A percentile compares a stretch with the other conserved stretches of the same genome.
phyloP scores from a whole-genome alignment of 2,888 invertebrate genomes.

The Heliconius aoede region DNA sequence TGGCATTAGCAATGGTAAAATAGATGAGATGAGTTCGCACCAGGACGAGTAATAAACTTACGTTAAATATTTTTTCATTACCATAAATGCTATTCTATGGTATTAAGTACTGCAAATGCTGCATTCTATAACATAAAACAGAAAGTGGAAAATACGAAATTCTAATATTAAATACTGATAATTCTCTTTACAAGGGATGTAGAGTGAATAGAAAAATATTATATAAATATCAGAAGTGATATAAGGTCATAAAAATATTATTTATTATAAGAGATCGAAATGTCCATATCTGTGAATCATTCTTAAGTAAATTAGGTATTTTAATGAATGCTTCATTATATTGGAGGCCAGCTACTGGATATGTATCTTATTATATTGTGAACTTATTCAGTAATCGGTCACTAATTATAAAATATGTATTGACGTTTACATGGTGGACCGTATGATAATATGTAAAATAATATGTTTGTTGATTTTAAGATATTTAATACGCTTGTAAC shows the following conservation, averaged over 20 bases:
- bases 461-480: conserved; percentile 49
- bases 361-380: conserved; percentile 1
- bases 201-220: background rate
- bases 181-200: conserved; percentile 15
- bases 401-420: conserved; percentile 19
- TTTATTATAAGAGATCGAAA: conserved; percentile 37
- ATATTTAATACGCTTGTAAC: conserved; percentile 52
- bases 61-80: background rate
- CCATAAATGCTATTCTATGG: too few relatives aligned
- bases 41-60: background rate
- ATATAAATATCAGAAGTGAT: conserved; percentile 12
- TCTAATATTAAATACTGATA: background rate
- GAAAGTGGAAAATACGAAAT: background rate
- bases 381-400: background rate
- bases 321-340: conserved; percentile 46
- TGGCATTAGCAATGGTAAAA: background rate
- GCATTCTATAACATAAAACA: background rate
- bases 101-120: too few relatives aligned
- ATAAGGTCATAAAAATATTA: conserved; percentile 12
- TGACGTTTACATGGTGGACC: conserved; percentile 39
- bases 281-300: conserved; percentile 46
- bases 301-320: conserved; percentile 39
- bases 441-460: conserved; percentile 20
- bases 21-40: conserved; percentile 3
- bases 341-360: conserved; percentile 9